phyloP scores from a whole-genome alignment of 2,888 invertebrate species.

The Rambutsinella grinnellia region DNA sequence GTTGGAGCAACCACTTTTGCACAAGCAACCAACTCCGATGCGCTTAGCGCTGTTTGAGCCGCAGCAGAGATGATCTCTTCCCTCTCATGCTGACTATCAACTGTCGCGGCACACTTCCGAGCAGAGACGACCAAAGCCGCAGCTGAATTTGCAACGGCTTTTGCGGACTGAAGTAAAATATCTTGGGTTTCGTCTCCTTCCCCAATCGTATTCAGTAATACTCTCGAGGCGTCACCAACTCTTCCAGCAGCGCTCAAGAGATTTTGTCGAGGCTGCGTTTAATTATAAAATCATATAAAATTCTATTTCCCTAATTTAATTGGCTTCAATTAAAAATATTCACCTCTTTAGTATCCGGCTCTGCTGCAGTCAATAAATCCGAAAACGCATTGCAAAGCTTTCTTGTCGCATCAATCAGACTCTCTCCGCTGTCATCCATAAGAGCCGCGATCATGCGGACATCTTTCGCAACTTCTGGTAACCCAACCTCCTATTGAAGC shows the following conservation, averaged over 20 bases:
- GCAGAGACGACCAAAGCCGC: constrained; percentile 94
- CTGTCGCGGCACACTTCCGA: constrained; percentile 91
- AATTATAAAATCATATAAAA: neutral
- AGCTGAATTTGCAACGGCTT: constrained; percentile 97
- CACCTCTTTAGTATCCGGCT: constrained; percentile 92
- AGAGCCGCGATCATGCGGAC: constrained; percentile 96
- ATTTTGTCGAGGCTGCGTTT: constrained; percentile 85
- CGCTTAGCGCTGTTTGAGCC: constrained; percentile 96
- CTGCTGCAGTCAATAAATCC: constrained; percentile 94
- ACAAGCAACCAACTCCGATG: constrained; percentile 97
- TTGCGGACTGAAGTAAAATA: constrained; percentile 91
- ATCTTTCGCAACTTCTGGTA: constrained; percentile 96
- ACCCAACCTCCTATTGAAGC: too few species aligned
- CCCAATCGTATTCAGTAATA: constrained; percentile 92
- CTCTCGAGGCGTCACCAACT: constrained; percentile 96
- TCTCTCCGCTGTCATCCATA: constrained; percentile 91
- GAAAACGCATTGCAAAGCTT: constrained; percentile 93
- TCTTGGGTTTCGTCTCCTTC: constrained; percentile 94
- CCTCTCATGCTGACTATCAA: constrained; percentile 83
- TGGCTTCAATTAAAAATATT: neutral
- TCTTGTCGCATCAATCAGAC: constrained; percentile 91
- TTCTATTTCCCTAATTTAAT: neutral
- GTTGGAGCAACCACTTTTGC: constrained; percentile 94
- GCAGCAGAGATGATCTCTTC: constrained; percentile 95
- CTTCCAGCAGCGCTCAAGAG: constrained; percentile 94